phyloP scores from a whole-genome alignment of 2,888 invertebrate genomes.

The Archaeoteleia sp. region DNA sequence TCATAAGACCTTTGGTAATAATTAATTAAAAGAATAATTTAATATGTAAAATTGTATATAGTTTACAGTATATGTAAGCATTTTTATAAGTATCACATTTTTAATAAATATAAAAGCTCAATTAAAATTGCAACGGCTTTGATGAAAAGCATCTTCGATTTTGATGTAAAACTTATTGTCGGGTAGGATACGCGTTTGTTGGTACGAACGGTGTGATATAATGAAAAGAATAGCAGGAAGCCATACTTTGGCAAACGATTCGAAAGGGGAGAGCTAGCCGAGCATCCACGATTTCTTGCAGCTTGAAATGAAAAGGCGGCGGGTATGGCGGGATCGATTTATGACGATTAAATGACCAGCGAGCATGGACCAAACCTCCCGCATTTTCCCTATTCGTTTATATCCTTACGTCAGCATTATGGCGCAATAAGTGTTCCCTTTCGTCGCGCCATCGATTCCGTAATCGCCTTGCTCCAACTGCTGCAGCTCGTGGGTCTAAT shows the following conservation, averaged over 20 bases:
- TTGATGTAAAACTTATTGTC: too few relatives aligned
- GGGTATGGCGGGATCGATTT: constrained; percentile 29
- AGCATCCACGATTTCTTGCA: constrained; percentile 7
- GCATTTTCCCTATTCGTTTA: constrained; percentile 35
- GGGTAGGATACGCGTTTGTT: too few relatives aligned
- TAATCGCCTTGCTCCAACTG: constrained; percentile 43
- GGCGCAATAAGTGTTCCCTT: constrained; percentile 50
- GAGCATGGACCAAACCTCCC: constrained; percentile 10
- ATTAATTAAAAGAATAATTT: too few relatives aligned
- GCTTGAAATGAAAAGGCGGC: constrained; percentile 3
- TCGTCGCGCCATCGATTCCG: constrained; percentile 36
- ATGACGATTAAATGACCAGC: constrained; percentile 40
- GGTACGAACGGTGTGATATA: constrained; percentile 15
- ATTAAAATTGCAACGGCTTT: too few relatives aligned
- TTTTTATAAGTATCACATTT: too few relatives aligned
- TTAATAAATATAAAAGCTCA: too few relatives aligned
- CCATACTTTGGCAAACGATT: constrained; percentile 17
- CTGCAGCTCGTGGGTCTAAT: constrained; percentile 29
- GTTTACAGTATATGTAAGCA: too few relatives aligned
- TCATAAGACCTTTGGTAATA: too few relatives aligned
- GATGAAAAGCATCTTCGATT: too few relatives aligned
- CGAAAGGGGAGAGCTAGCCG: background rate
- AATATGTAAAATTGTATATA: too few relatives aligned
- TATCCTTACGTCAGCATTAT: constrained; percentile 50
- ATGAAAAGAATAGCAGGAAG: constrained; percentile 43